Base-by-base conservation (phyloP, 2,888 invertebrate species). In the Tetrapedia diversipes region DNA sequence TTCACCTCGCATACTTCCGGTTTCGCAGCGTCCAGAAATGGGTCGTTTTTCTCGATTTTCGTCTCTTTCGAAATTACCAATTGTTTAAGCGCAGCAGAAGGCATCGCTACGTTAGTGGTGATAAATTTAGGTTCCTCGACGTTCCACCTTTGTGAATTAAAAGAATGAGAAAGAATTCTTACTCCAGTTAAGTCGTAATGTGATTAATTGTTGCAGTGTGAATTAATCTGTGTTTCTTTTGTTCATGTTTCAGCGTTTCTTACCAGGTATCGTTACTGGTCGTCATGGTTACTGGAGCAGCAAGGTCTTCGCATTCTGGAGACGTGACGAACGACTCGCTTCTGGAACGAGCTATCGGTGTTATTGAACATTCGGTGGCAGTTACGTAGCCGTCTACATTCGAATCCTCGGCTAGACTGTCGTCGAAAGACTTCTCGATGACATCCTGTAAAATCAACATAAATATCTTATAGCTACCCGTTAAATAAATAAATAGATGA, bases 281-380 rank as follows among this genome's bases (percentile, higher is more conserved):
- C 57, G 77, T 61, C 45, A 66, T 39, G 41, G 70, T 60, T 27
- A 68, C 54, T 45, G 59, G 64, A 24, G 63, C 69, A 63, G 71
- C 66, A 64, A 77, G 60, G 47, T 93, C 92, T 73, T 95, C 95
- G 81, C 94, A 94, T 88, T 94, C 94, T 1, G 95, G 95, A 14
- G 95, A 95, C 0, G 95, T 95, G 86, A 95, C 94, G 90, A 95
- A 95, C 1, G 95, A 95, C 24, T 94, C 95, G 34, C 95, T 95
- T 68, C 95, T 92, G 7, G 95, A 95, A 72, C 88, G 86, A 41
- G 83, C 82, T 47, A 88, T 83, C 32, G 91, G 94, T 34, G 95
- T 95, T 6, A 94, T 93, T 53, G 95, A 95, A 85, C 94, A 94
- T 85, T 95, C 95, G 0, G 95, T 95, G 16, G 95, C 95, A 2